These are phyloP conservation scores for Varanus komodoensis DNA, from an alignment of 2,113 vertebrate species.

Conservation along the genomic window DNA sequence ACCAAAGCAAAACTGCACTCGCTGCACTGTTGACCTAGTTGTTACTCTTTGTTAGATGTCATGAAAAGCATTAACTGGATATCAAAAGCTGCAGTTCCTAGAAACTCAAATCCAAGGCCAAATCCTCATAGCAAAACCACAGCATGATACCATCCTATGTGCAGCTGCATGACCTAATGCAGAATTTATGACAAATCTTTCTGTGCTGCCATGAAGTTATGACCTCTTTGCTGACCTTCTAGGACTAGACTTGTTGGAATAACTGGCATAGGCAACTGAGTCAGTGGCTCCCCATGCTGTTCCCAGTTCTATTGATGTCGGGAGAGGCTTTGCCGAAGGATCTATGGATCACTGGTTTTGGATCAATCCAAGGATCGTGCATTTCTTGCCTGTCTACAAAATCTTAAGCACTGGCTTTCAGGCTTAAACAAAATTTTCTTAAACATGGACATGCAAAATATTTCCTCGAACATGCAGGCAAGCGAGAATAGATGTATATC, in stretches of 20 bases:
- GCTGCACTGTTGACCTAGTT: conserved; percentile 14
- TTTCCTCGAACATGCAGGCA: background rate
- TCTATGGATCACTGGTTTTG: background rate
- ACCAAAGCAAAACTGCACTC: background rate
- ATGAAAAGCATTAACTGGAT: background rate
- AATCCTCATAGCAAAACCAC: conserved; percentile 18
- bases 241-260: conserved; percentile 7
- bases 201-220: background rate
- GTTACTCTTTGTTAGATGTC: conserved; percentile 1
- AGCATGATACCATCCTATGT: background rate
- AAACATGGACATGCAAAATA: background rate
- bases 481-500: background rate
- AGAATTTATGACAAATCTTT: conserved; percentile 18
- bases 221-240: background rate
- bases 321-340: background rate
- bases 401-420: background rate
- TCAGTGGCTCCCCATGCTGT: background rate
- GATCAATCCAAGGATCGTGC: background rate
- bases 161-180: conserved; percentile 24
- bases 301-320: background rate
- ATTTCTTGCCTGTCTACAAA: background rate
- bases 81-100: conserved; percentile 12
- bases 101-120: conserved; percentile 25
- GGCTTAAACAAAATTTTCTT: background rate
- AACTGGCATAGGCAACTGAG: background rate